Percentiles rank a stretch among this genome's conserved stretches.
These are phyloP conservation scores for Philereme vetulata DNA, from an alignment of 2,888 invertebrate species.

Conservation along the genomic window DNA sequence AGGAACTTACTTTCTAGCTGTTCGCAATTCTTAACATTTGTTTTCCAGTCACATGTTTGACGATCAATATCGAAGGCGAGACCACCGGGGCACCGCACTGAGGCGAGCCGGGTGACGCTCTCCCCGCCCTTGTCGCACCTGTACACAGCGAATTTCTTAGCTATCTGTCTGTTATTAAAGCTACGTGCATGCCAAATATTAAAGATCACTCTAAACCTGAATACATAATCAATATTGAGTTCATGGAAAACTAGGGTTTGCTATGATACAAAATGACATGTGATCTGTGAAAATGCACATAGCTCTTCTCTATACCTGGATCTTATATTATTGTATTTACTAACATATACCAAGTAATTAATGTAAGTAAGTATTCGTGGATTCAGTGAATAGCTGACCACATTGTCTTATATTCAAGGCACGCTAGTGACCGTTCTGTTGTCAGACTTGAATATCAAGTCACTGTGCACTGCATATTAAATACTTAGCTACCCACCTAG, in stretches of 20 bases:
- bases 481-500: slow-evolving; percentile 28
- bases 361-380: not conserved
- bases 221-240: not conserved
- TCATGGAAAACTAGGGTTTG: not conserved
- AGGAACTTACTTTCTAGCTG: slow-evolving; percentile 94
- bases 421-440: slow-evolving; percentile 65
- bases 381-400: slow-evolving; percentile 21
- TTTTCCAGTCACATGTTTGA: slow-evolving; percentile 98
- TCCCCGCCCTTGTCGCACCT: slow-evolving; percentile 97
- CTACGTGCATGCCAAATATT: not conserved
- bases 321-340: too few relatives aligned
- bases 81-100: slow-evolving; percentile 94
- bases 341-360: too few relatives aligned
- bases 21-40: slow-evolving; percentile 98
- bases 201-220: not conserved
- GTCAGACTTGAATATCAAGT: slow-evolving; percentile 68
- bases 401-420: slow-evolving; percentile 58
- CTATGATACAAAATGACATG: too few relatives aligned
- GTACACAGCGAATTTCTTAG: slow-evolving; percentile 78
- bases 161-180: slow-evolving; percentile 9
- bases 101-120: slow-evolving; percentile 93
- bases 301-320: too few relatives aligned
- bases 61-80: slow-evolving; percentile 97
- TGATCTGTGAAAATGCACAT: too few relatives aligned
- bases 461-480: slow-evolving; percentile 60